phyloP scores from a whole-genome alignment of 2,113 vertebrate species.

The Neofelis nebulosa region DNA sequence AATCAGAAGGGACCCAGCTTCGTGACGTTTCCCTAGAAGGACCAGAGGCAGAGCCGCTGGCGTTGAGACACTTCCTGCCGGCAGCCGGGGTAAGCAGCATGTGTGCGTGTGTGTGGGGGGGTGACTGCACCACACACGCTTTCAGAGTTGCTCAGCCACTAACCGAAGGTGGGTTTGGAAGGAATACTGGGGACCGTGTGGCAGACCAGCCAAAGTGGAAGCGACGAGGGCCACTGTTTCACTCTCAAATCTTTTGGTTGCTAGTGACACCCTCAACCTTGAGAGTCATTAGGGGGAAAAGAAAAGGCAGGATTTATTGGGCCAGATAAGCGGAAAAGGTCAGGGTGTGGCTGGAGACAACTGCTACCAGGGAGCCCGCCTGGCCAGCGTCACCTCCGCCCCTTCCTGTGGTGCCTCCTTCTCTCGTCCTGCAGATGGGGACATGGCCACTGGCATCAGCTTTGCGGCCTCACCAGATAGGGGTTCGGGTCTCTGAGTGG shows the following conservation, averaged over 20 bases:
- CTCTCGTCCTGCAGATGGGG: not conserved
- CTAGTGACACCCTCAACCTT: not conserved
- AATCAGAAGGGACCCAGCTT: not conserved
- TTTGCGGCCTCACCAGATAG: not conserved
- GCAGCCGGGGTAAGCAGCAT: accelerated
- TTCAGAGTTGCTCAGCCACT: not conserved
- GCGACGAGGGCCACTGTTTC: not conserved
- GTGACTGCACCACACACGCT: accelerated
- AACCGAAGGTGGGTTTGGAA: not conserved
- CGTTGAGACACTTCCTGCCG: not conserved
- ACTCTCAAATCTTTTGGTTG: not conserved
- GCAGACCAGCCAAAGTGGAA: accelerated
- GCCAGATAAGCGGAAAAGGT: not conserved
- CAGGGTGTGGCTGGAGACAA: not conserved
- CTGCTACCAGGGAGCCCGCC: no score
- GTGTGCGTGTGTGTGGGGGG: accelerated
- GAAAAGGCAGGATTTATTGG: not conserved
- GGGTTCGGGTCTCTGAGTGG: not conserved
- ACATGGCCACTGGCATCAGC: accelerated
- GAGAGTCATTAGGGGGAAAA: not conserved
- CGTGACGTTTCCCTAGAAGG: accelerated
- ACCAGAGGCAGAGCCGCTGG: accelerated
- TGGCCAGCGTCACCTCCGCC: accelerated
- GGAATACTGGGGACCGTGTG: accelerated
- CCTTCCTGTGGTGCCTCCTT: not conserved